Evolutionary conservation across 2,888 invertebrate species (phyloP).

Genomic region (Meteorus colon): DNA sequence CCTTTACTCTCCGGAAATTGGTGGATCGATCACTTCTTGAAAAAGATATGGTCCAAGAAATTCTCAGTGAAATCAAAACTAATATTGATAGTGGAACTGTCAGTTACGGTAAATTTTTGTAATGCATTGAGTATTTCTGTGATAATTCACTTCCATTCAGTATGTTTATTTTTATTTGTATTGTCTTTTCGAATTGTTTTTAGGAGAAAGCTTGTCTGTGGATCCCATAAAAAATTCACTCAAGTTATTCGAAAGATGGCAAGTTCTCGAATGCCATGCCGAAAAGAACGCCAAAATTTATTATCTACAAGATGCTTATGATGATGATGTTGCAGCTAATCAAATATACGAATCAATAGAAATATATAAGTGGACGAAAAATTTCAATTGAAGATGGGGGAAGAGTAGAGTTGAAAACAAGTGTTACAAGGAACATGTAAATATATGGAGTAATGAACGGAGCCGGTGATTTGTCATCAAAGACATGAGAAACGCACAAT

Average conservation of each 20-base stretch:
- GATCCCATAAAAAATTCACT: constrained; percentile 91
- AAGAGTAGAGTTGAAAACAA: constrained; percentile 30
- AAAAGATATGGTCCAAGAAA: constrained; percentile 79
- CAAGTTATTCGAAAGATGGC: constrained; percentile 87
- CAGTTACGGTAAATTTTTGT: constrained; percentile 77
- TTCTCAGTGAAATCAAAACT: constrained; percentile 80
- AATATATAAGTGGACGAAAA: constrained; percentile 67
- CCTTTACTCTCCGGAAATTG: constrained; percentile 76
- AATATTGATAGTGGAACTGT: constrained; percentile 78
- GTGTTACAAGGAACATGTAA: constrained; percentile 45
- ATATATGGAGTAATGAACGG: constrained; percentile 48
- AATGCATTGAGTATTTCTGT: neutral
- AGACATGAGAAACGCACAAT: neutral
- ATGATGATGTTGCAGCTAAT: constrained; percentile 62
- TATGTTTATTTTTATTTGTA: neutral
- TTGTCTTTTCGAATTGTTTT: constrained; percentile 31
- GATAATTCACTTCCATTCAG: neutral
- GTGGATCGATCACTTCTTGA: constrained; percentile 78
- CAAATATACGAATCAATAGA: constrained; percentile 64
- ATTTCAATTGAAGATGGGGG: constrained; percentile 54
- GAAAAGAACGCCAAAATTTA: constrained; percentile 66
- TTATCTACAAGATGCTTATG: constrained; percentile 65
- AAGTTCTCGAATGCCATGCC: constrained; percentile 79
- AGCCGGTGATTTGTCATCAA: constrained; percentile 19
- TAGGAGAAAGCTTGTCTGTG: constrained; percentile 91